Conservation (phyloP, 2,797 vertebrate species). For the Poecilia gillii region DNA sequence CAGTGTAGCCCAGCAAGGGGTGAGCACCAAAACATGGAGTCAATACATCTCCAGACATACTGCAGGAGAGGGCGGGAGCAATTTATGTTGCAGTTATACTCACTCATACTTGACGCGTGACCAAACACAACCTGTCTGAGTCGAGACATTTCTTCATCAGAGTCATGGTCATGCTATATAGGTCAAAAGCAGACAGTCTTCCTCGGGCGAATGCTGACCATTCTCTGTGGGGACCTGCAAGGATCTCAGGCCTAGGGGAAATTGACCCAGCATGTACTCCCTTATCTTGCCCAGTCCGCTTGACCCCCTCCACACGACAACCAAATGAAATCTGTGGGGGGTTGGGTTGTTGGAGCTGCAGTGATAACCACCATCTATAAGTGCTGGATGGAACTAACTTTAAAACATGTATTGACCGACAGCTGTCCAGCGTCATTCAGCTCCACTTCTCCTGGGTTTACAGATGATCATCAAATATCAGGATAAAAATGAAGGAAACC, state of each 20-base stretch:
- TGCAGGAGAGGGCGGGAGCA: slow-evolving; percentile 48
- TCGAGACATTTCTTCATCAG: slow-evolving; percentile 51
- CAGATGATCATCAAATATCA: slow-evolving; percentile 1
- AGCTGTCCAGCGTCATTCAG: slow-evolving; percentile 17
- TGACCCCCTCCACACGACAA: slow-evolving; percentile 75
- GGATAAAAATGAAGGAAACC: background rate
- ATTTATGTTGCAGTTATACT: slow-evolving; percentile 66
- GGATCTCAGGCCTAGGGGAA: slow-evolving; percentile 70
- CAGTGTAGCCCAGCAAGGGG: slow-evolving; percentile 48
- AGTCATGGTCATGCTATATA: slow-evolving; percentile 67
- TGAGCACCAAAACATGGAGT: slow-evolving; percentile 60
- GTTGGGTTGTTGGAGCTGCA: slow-evolving; percentile 38
- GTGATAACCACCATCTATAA: slow-evolving; percentile 66
- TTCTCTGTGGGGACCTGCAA: slow-evolving; percentile 60
- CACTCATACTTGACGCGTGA: slow-evolving; percentile 49
- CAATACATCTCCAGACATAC: slow-evolving; percentile 64
- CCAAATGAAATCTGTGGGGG: slow-evolving; percentile 79
- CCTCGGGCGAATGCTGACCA: slow-evolving; percentile 67
- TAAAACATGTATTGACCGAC: slow-evolving; percentile 27
- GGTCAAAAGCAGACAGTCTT: slow-evolving; percentile 70
- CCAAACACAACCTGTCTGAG: slow-evolving; percentile 58
- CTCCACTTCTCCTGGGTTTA: background rate
- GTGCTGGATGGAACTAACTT: slow-evolving; percentile 59
- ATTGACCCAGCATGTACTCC: slow-evolving; percentile 82
- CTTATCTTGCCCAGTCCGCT: slow-evolving; percentile 79